Conservation (phyloP, 1,140 invertebrate species). For the Octopus bimaculoides region DNA sequence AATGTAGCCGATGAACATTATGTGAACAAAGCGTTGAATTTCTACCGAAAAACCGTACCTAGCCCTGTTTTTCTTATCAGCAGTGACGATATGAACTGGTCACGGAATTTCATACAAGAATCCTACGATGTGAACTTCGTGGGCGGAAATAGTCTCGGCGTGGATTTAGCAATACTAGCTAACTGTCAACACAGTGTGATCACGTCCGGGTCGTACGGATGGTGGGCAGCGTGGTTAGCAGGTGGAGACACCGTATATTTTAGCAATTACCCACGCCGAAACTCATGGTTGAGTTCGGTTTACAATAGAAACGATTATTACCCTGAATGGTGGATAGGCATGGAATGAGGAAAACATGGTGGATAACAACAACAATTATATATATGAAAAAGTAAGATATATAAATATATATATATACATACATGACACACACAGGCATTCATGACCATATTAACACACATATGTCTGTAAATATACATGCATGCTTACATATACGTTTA, state of each 20-base stretch:
- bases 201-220: slow-evolving; percentile 44
- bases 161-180: slow-evolving; percentile 46
- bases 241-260: slow-evolving; percentile 42
- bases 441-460: too few relatives aligned
- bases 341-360: slow-evolving; percentile 17
- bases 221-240: slow-evolving; percentile 45
- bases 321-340: slow-evolving; percentile 32
- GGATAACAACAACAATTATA: background rate
- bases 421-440: too few relatives aligned
- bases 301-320: slow-evolving; percentile 33
- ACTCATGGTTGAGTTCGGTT: slow-evolving; percentile 20
- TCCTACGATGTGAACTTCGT: slow-evolving; percentile 23
- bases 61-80: slow-evolving; percentile 34
- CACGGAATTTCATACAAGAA: slow-evolving; percentile 21
- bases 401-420: too few relatives aligned
- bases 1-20: slow-evolving; percentile 22
- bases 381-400: too few relatives aligned
- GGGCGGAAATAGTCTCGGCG: slow-evolving; percentile 21
- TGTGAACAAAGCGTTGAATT: slow-evolving; percentile 27
- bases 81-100: slow-evolving; percentile 39
- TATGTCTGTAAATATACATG: too few relatives aligned
- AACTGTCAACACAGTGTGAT: slow-evolving; percentile 43
- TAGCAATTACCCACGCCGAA: slow-evolving; percentile 26
- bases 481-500: too few relatives aligned
- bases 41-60: slow-evolving; percentile 25